phyloP scores from a whole-genome alignment of 2,797 vertebrate genomes.

The Amazona ochrocephala region DNA sequence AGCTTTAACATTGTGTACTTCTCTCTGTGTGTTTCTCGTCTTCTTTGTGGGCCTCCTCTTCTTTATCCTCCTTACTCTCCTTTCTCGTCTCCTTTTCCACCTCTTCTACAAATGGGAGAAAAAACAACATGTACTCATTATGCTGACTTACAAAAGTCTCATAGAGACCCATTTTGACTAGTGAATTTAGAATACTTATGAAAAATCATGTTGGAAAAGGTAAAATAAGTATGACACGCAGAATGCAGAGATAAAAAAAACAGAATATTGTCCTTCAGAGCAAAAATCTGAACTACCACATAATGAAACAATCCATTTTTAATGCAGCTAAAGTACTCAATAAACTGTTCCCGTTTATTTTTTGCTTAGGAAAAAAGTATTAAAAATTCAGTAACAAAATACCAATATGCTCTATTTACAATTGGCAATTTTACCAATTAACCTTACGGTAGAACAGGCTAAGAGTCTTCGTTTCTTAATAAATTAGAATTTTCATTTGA shows the following conservation, averaged over 20 bases:
- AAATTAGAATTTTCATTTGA: neutral
- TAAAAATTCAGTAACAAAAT: neutral
- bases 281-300: neutral
- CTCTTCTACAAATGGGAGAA: conserved; percentile 38
- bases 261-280: neutral
- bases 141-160: neutral
- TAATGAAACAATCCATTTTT: neutral
- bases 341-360: neutral
- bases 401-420: neutral
- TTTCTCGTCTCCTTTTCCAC: neutral
- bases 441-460: neutral
- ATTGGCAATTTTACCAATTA: neutral
- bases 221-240: neutral
- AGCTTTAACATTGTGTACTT: conserved; percentile 40
- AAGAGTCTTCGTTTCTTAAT: neutral
- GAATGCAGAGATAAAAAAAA: neutral
- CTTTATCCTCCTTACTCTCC: neutral
- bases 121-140: neutral
- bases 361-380: neutral
- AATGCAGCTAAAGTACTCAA: neutral
- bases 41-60: conserved; percentile 29
- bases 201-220: neutral
- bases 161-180: neutral
- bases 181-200: neutral
- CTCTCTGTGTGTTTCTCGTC: conserved; percentile 51